phyloP scores from a whole-genome alignment of 2,113 vertebrate genomes.

The Etheostoma cragini region DNA sequence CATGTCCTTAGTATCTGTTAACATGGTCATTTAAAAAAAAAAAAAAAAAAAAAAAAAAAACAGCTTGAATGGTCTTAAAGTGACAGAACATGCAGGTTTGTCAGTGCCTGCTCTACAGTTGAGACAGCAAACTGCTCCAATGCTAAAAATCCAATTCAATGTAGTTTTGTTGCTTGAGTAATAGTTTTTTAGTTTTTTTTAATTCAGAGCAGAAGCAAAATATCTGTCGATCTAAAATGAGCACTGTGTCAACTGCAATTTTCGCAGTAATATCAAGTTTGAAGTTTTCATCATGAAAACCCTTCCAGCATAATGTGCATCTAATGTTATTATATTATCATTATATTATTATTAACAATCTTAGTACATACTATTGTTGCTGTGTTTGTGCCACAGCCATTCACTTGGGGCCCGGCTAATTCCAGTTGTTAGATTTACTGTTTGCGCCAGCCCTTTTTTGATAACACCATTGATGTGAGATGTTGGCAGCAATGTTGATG shows the following conservation, averaged over 20 bases:
- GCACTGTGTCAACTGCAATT: not conserved
- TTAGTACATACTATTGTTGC: not conserved
- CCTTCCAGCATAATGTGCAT: not conserved
- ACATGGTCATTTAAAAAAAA: no score
- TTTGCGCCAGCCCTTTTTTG: conserved; percentile 68
- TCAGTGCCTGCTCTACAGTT: not conserved
- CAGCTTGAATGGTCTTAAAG: conserved; percentile 3
- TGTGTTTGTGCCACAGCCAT: conserved; percentile 1
- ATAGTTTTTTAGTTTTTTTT: not conserved
- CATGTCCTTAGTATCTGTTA: no score
- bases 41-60: no score
- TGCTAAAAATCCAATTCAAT: conserved; percentile 4
- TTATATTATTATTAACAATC: not conserved
- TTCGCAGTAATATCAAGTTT: not conserved
- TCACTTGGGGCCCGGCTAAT: conserved; percentile 39
- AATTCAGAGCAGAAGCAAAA: not conserved
- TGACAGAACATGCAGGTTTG: not conserved
- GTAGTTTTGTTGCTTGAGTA: conserved; percentile 8
- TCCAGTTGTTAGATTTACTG: conserved; percentile 67
- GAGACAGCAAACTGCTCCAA: not conserved
- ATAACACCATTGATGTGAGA: conserved; percentile 70
- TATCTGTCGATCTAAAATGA: not conserved
- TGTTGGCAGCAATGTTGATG: conserved; percentile 68
- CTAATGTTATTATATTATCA: not conserved
- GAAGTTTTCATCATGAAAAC: not conserved